These are phyloP conservation scores for Lasioglossum lativentre DNA, from an alignment of 2,888 invertebrate species.

Conservation along the genomic window DNA sequence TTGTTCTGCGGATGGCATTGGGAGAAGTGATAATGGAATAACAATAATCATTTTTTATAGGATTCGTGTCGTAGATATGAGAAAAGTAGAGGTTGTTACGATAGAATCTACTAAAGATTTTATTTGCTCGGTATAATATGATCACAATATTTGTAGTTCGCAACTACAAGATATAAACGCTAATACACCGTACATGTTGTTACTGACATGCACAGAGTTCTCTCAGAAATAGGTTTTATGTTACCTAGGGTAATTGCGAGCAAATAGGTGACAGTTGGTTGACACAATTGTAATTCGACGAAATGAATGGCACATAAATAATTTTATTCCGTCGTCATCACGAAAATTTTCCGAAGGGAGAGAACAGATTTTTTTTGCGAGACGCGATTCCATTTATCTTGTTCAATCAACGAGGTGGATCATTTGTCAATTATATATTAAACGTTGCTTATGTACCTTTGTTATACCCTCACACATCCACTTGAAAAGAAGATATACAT, in stretches of 20 bases:
- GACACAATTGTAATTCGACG: constrained; percentile 75
- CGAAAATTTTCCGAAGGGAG: constrained; percentile 53
- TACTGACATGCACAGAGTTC: constrained; percentile 54
- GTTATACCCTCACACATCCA: constrained; percentile 64
- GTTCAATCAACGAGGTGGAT: constrained; percentile 18
- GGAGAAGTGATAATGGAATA: neutral
- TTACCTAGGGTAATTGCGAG: constrained; percentile 44
- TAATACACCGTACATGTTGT: constrained; percentile 70
- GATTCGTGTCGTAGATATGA: neutral
- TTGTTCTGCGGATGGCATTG: no score
- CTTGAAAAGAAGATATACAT: constrained; percentile 67
- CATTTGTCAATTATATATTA: constrained; percentile 46
- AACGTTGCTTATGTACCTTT: constrained; percentile 49
- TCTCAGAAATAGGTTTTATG: constrained; percentile 38
- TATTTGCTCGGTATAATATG: constrained; percentile 78
- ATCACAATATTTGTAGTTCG: constrained; percentile 77
- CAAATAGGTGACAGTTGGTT: constrained; percentile 60
- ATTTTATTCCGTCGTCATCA: constrained; percentile 71
- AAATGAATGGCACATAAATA: constrained; percentile 83
- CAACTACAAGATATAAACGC: constrained; percentile 77
- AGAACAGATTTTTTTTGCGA: constrained; percentile 38
- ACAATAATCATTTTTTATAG: constrained; percentile 12
- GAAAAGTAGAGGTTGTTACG: constrained; percentile 3
- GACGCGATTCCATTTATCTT: constrained; percentile 20
- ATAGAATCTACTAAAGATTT: constrained; percentile 69